Base-by-base conservation (phyloP, 2,888 invertebrate species). In the Diarsia dahlii region DNA sequence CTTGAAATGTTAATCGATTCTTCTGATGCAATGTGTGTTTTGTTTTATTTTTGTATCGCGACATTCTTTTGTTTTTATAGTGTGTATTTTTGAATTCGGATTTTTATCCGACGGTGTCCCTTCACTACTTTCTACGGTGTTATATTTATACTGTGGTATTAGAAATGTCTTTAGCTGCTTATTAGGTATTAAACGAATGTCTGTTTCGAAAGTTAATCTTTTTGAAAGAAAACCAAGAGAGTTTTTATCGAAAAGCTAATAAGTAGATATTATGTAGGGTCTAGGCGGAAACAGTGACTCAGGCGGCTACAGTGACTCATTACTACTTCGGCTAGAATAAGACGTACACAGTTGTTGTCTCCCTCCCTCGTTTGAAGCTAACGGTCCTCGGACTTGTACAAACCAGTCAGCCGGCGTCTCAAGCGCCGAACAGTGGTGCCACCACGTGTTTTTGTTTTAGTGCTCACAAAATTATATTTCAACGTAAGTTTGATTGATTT, bases 1-100 rank as follows among this genome's bases (percentile, higher is more conserved):
- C 68, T 69, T 65, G 79, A 79, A 65, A 60, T 80, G 52, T 54
- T 65, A 20, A 58, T 72, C n/a, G 20, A 8, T 54, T 4, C n/a
- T 64, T 64, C 58, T 58, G 63, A 63, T 52, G 20, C 50, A 13
- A 45, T 56, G 3, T 58, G 8, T 46, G 39, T 68, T 46, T 39
- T 73, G 1, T 46, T 72, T 48, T 67, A 15, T 52, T 66, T 76
- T 39, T 18, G 10, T 20, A 54, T 9, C 5, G 34, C 62, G 52
- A 54, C 13, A n/a, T 68, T 48, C 0, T 28, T 45, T 54, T 50
- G 18, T 68, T 45, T 48, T 45, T 34, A 23, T 67, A 28, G 34
- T 68, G 45, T 64, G 5, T 6, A 34, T 58, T 23, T 64, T 68
- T 54, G 1, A 1, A 18, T 64, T 64, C 56, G 56, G 34, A 77